A percentile compares a stretch with the other conserved stretches of the same genome.
These are phyloP conservation scores for Megalops cyprinoides DNA, from an alignment of 2,797 vertebrate species.

Conservation along the genomic window DNA sequence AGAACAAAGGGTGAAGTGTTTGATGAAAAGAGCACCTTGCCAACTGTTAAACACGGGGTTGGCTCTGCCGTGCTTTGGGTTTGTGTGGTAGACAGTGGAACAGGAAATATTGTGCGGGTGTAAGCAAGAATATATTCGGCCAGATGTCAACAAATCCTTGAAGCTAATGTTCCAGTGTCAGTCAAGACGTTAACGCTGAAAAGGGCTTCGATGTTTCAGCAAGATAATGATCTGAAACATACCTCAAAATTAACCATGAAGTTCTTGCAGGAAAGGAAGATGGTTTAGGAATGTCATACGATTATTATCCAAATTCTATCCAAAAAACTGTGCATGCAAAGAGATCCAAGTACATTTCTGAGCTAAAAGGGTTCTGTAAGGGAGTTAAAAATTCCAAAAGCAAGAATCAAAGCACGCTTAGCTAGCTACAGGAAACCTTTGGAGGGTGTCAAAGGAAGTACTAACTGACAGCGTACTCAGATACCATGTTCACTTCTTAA, in stretches of 20 bases:
- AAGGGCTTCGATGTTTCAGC: neutral
- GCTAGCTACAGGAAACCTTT: neutral
- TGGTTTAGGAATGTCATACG: neutral
- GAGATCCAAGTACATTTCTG: neutral
- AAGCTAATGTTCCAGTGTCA: neutral
- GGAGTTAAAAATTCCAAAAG: neutral
- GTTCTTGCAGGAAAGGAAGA: neutral
- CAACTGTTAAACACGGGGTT: neutral
- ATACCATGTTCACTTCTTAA: no score
- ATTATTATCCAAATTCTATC: slow-evolving; percentile 3
- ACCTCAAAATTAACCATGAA: neutral
- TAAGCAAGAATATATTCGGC: neutral
- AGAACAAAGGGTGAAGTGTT: neutral
- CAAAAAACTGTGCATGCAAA: slow-evolving; percentile 2
- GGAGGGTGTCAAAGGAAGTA: no score
- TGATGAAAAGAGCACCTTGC: neutral
- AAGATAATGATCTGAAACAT: neutral
- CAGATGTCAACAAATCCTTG: neutral
- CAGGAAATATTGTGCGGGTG: neutral
- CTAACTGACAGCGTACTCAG: no score
- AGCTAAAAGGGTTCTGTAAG: neutral
- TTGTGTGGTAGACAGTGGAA: neutral
- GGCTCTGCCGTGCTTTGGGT: neutral
- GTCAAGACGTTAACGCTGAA: neutral
- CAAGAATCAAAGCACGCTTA: neutral